Conservation (phyloP, 2,888 invertebrate species). For the Stegana nigrithorax region DNA sequence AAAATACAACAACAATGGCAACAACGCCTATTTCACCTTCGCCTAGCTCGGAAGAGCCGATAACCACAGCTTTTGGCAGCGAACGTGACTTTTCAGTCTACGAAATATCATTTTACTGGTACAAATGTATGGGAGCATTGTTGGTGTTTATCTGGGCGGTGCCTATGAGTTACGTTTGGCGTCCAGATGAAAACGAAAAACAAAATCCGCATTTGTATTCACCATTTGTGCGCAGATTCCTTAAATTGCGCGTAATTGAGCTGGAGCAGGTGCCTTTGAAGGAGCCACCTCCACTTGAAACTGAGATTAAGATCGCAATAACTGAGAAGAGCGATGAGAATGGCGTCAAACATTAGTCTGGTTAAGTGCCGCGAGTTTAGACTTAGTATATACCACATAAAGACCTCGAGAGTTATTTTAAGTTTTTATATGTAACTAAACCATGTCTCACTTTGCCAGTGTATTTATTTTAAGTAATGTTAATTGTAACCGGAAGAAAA, state of each 20-base stretch:
- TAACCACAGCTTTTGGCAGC: slow-evolving; percentile 46
- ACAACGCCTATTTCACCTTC: slow-evolving; percentile 13
- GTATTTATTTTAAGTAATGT: no score
- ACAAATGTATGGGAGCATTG: slow-evolving; percentile 70
- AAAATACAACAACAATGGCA: slow-evolving; percentile 12
- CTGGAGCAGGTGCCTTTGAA: slow-evolving; percentile 50
- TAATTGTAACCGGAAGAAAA: no score
- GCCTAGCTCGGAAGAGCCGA: slow-evolving; percentile 19
- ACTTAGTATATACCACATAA: no score
- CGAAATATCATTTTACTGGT: slow-evolving; percentile 74
- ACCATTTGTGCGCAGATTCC: slow-evolving; percentile 52
- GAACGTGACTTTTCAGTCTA: slow-evolving; percentile 69
- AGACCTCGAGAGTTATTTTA: no score
- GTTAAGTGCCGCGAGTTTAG: neutral
- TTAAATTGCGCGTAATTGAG: slow-evolving; percentile 29
- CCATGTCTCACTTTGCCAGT: no score
- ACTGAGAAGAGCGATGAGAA: slow-evolving; percentile 20
- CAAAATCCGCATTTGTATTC: slow-evolving; percentile 59
- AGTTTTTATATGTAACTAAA: no score
- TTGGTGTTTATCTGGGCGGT: slow-evolving; percentile 71
- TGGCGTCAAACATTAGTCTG: neutral
- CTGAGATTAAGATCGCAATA: slow-evolving; percentile 27
- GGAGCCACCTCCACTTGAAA: slow-evolving; percentile 24
- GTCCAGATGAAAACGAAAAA: slow-evolving; percentile 49
- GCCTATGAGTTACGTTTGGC: slow-evolving; percentile 71